Base-by-base conservation (phyloP, 2,113 vertebrate genomes). In the Platycercus adscitus region DNA sequence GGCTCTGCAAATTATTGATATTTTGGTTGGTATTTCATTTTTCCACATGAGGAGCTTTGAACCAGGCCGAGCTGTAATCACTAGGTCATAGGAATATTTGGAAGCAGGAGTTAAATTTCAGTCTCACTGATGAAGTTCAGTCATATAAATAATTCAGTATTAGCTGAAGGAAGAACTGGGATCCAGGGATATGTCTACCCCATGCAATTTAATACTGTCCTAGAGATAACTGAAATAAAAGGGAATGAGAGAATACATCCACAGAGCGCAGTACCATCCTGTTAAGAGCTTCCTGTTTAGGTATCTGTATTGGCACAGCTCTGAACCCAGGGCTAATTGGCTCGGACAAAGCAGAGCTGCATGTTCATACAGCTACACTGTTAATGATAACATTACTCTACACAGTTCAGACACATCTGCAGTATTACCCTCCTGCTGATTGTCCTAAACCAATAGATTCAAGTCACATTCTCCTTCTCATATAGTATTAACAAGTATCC, bases 91-190 rank as follows among this genome's bases (percentile, higher is more conserved):
- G 29, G 11, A 44, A 81, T 92, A 81, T 71, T 77, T 81, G 82
- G 53, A 87, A 95, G n/a, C 28, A 87, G 63, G n/a, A 88, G 63
- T 49, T 50, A 81, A 75, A 91, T 86, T 89, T 93, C 78, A 80
- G 77, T 82, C 66, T 72, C 5, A 4, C 53, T 85, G 70, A 77
- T 86, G 70, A 53, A 82, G 52, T 80, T 91, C 63, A 35, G 41
- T 43, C 77, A 70, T 50, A 84, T 93, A 96, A 95, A 95, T 95
- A 96, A 95, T 95, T 93, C 70, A 95, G 0, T 61, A 81, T 89
- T 72, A 95, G 66, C 73, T 76, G 86, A 93, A 86, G 72, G 43
- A 96, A 87, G 52, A 93, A 87, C 44, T 24, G 61, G 37, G 69
- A 91, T n/a, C 46, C 24, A 61, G 61, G 70, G 89, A 79, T 69